Base-by-base conservation (phyloP, 2,113 vertebrate genomes). In the Suricata suricatta region DNA sequence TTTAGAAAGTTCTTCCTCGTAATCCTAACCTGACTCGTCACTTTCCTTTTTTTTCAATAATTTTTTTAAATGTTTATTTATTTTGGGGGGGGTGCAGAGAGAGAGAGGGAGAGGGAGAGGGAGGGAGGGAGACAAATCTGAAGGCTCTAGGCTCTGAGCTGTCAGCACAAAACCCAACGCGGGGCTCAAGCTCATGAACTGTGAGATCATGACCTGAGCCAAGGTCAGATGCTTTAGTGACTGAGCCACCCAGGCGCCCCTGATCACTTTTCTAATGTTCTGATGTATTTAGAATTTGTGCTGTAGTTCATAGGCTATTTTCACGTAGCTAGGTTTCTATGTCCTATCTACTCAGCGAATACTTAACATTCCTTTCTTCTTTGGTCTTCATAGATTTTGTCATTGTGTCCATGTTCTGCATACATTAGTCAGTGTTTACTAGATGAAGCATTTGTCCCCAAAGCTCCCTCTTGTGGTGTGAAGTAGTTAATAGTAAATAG, bases 381-480 rank as follows among this genome's bases (percentile, higher is more conserved):
- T 35, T 77, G 60, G 38, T 89, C 31, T 80, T 84, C 9, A 31
- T 52, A 44, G 76, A 47, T 29, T 88, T 12, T 81, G 50, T 83
- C 93, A 14, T 12, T 52, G 0, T 93, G 33, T 57, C 21, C 41
- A 2, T 83, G 29, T 80, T 63, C 64, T 72, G 13, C 8, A 80
- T 44, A n/a, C 2, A 7, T 35, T 74, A 29, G 47, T 87, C 21
- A 21, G 0, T 80, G 29, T 69, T 95, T 88, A 47, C 23, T 68
- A 25, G 23, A 19, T 54, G 2, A n/a, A 86, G 7, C 94, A 52
- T 91, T 82, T 92, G 72, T 74, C 33, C 50, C 25, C 23, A 85
- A 68, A 76, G 76, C 96, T 82, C 89, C 94, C 72, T 93, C 87
- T 96, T 89, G 57, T 95, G 87, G 87, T 82, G 12, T 60, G 69